A percentile compares a stretch with the other conserved stretches of the same genome.
These are phyloP conservation scores for Lucinisca nassula DNA, from an alignment of 2,888 invertebrate species.

Conservation along the genomic window DNA sequence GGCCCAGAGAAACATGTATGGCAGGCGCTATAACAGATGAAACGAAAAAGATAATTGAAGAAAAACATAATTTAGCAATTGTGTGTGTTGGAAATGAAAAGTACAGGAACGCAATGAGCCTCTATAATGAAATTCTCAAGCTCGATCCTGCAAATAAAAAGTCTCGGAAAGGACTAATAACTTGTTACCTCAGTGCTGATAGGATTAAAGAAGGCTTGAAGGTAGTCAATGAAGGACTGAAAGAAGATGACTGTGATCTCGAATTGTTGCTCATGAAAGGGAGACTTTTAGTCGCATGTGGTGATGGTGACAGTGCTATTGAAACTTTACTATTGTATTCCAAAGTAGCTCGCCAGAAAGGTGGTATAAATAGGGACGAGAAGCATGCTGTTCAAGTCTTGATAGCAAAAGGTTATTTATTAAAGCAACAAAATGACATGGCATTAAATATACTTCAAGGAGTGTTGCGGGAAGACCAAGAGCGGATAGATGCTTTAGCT, in stretches of 20 bases:
- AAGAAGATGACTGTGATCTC: slow-evolving; percentile 30
- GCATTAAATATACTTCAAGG: slow-evolving; percentile 71
- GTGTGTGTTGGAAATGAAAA: slow-evolving; percentile 56
- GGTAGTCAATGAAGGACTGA: slow-evolving; percentile 42
- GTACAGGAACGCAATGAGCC: slow-evolving; percentile 62
- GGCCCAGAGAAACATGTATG: background rate
- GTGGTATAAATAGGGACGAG: slow-evolving; percentile 44
- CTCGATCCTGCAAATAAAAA: slow-evolving; percentile 28
- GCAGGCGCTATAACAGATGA: background rate
- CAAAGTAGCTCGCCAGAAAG: slow-evolving; percentile 55
- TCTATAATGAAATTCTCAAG: slow-evolving; percentile 64
- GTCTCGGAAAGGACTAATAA: slow-evolving; percentile 58
- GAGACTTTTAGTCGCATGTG: slow-evolving; percentile 52
- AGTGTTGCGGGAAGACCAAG: slow-evolving; percentile 67
- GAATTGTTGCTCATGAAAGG: slow-evolving; percentile 41
- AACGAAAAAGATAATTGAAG: background rate
- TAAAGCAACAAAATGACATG: slow-evolving; percentile 71
- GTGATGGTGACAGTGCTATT: slow-evolving; percentile 62
- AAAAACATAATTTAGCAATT: slow-evolving; percentile 50
- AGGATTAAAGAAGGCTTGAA: slow-evolving; percentile 54
- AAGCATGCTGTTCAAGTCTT: slow-evolving; percentile 70
- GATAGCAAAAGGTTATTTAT: slow-evolving; percentile 69
- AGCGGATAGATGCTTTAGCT: slow-evolving; percentile 66
- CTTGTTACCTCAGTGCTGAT: slow-evolving; percentile 62
- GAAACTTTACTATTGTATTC: slow-evolving; percentile 60